These are phyloP conservation scores for Leptinotarsa undecemlineata DNA, from an alignment of 1,140 invertebrate species.

Conservation along the genomic window DNA sequence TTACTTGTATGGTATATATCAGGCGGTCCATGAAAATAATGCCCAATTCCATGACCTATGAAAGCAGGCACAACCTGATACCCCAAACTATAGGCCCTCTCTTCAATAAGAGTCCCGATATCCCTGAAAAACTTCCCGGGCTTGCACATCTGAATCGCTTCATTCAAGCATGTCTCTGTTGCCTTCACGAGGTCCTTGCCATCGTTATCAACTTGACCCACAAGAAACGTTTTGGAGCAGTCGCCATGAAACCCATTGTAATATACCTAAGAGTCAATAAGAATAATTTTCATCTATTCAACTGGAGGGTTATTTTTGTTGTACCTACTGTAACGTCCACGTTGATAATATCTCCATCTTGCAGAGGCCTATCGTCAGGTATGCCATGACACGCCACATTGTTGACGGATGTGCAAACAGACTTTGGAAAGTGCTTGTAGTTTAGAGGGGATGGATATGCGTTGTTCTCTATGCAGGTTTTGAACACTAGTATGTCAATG, in stretches of 20 bases:
- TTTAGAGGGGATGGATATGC: constrained; percentile 91
- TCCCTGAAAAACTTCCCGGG: constrained; percentile 72
- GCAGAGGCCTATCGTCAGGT: constrained; percentile 79
- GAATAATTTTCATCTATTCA: not conserved
- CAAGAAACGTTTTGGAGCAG: constrained; percentile 83
- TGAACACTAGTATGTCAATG: constrained; percentile 78
- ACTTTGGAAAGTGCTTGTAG: constrained; percentile 89
- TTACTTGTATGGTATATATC: constrained; percentile 81
- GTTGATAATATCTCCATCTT: constrained; percentile 88
- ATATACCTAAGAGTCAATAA: constrained; percentile 67
- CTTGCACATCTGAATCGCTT: constrained; percentile 77
- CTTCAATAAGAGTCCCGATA: constrained; percentile 75
- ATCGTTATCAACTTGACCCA: constrained; percentile 79
- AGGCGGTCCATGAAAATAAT: constrained; percentile 89
- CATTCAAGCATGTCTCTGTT: constrained; percentile 72
- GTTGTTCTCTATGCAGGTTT: constrained; percentile 67
- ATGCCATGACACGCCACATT: constrained; percentile 95
- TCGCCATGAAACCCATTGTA: constrained; percentile 90
- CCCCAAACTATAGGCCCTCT: constrained; percentile 65
- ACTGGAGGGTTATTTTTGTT: not conserved
- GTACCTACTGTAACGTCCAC: constrained; percentile 86
- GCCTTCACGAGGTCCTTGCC: constrained; percentile 70
- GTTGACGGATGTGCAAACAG: constrained; percentile 93
- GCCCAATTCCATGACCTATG: constrained; percentile 91
- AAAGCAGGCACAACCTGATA: constrained; percentile 77